Conservation (phyloP, 2,888 invertebrate species). For the Stenodema calcarata region DNA sequence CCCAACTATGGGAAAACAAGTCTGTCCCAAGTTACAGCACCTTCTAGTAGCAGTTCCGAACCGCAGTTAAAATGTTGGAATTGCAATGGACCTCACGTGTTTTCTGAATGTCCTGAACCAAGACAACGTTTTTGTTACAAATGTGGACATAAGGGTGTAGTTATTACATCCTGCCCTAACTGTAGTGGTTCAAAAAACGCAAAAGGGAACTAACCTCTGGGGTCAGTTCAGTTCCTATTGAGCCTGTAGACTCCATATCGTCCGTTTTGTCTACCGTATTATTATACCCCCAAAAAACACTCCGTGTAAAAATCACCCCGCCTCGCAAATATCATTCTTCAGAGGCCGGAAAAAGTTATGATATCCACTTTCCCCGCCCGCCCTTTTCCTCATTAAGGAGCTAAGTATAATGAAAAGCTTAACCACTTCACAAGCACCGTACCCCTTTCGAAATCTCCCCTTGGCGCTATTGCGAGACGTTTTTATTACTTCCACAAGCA, state of each 20-base stretch:
- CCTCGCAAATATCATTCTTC: too few relatives aligned
- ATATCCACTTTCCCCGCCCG: too few relatives aligned
- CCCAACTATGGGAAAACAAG: neutral
- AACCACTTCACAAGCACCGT: too few relatives aligned
- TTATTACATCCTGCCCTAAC: neutral
- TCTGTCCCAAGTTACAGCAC: neutral
- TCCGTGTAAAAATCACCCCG: too few relatives aligned
- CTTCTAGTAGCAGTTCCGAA: neutral
- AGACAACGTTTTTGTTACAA: constrained; percentile 24
- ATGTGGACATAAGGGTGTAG: constrained; percentile 13
- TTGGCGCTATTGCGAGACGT: too few relatives aligned
- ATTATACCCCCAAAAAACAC: too few relatives aligned
- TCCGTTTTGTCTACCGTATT: neutral
- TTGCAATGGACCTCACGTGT: constrained; percentile 5
- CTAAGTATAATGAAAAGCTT: too few relatives aligned
- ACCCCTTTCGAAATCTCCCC: too few relatives aligned
- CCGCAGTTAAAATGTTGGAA: constrained; percentile 9
- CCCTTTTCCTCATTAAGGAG: too few relatives aligned
- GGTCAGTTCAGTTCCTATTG: neutral
- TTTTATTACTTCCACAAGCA: too few relatives aligned
- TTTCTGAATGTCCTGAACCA: neutral
- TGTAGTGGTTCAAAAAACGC: constrained; percentile 7
- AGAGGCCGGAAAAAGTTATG: too few relatives aligned
- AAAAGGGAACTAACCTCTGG: constrained; percentile 17
- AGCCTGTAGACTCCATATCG: neutral